Conservation (phyloP, 2,797 vertebrate genomes). For the Antrozous pallidus region DNA sequence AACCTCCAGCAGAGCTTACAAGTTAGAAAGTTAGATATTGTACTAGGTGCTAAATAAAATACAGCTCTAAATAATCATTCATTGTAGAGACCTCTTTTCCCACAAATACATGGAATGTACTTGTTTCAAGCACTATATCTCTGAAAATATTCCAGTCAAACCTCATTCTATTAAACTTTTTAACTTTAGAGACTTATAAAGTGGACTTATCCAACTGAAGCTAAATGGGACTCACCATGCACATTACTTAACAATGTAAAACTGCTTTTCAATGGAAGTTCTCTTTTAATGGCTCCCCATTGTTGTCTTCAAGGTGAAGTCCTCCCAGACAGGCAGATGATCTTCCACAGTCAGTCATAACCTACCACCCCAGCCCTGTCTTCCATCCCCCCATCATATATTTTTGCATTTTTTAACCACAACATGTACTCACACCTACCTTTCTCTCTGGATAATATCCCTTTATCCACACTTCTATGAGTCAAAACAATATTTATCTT, state of each 20-base stretch:
- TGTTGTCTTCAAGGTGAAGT: background rate
- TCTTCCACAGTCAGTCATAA: background rate
- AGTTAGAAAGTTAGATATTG: background rate
- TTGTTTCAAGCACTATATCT: background rate
- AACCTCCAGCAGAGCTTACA: background rate
- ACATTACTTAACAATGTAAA: background rate
- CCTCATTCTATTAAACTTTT: background rate
- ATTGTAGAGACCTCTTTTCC: background rate
- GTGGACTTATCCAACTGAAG: background rate
- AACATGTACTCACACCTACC: background rate
- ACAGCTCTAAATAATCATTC: background rate
- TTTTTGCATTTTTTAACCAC: background rate
- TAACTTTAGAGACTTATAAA: background rate
- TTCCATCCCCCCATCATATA: background rate
- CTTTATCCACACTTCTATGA: background rate
- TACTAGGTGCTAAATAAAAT: background rate
- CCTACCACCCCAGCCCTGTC: no score
- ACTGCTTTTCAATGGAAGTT: background rate
- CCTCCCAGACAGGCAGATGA: rapidly evolving
- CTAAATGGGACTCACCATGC: no score
- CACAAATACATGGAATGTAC: background rate
- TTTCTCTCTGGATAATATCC: background rate
- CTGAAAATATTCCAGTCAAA: background rate
- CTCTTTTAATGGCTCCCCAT: background rate
- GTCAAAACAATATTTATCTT: background rate